phyloP scores from a whole-genome alignment of 2,113 vertebrate species.

The Peromyscus leucopus region DNA sequence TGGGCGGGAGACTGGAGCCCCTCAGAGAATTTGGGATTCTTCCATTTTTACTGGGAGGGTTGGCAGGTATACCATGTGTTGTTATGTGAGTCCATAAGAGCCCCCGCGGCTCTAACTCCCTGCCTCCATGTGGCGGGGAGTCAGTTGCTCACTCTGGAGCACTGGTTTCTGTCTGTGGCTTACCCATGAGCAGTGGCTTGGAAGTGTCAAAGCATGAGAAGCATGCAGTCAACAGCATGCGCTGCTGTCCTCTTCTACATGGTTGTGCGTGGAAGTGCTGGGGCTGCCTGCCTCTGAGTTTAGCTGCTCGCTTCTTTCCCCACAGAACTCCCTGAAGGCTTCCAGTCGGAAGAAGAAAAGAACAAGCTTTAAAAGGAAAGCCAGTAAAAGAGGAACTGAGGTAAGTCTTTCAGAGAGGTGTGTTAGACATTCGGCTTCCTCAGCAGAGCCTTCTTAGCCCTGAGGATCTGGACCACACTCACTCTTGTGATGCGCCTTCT shows the following conservation, averaged over 20 bases:
- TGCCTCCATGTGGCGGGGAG: slow-evolving; percentile 86
- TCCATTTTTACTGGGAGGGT: slow-evolving; percentile 92
- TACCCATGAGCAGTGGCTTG: slow-evolving; percentile 91
- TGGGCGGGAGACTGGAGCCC: slow-evolving; percentile 93
- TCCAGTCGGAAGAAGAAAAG: slow-evolving; percentile 97
- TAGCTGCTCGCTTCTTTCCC: slow-evolving; percentile 66
- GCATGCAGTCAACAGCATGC: slow-evolving; percentile 89
- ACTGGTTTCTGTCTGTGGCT: slow-evolving; percentile 91
- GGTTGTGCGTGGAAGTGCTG: slow-evolving; percentile 86
- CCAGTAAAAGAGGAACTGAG: slow-evolving; percentile 97
- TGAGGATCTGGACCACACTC: not conserved
- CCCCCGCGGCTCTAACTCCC: slow-evolving; percentile 84
- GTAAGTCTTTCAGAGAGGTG: slow-evolving; percentile 86
- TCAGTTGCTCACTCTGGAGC: slow-evolving; percentile 88
- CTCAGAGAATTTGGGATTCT: slow-evolving; percentile 92
- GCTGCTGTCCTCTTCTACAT: slow-evolving; percentile 84
- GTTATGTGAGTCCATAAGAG: slow-evolving; percentile 91
- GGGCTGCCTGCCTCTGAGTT: slow-evolving; percentile 65
- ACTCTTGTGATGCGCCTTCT: accelerated
- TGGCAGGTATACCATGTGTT: slow-evolving; percentile 92
- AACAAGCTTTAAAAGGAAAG: slow-evolving; percentile 98
- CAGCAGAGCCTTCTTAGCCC: accelerated
- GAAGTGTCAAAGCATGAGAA: slow-evolving; percentile 90
- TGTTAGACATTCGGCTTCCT: not conserved
- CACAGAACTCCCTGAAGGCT: slow-evolving; percentile 92